These are phyloP conservation scores for Dinocampus coccinellae DNA, from an alignment of 2,888 invertebrate genomes.

Conservation along the genomic window DNA sequence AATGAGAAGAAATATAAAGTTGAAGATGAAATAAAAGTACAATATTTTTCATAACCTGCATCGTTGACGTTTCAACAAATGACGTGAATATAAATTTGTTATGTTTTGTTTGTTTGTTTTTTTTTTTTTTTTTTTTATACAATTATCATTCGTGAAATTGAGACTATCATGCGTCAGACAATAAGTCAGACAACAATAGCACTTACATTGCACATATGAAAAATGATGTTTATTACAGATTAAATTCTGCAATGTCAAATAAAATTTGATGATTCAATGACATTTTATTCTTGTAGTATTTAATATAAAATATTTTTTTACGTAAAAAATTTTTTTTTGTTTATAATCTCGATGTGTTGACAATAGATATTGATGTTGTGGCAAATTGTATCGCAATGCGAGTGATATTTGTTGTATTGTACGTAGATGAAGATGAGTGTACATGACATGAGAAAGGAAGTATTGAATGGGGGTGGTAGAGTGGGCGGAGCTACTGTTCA, in stretches of 20 bases:
- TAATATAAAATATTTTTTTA: no score
- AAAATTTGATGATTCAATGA: constrained; percentile 1
- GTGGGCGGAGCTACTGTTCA: not conserved
- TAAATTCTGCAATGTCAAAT: constrained; percentile 4
- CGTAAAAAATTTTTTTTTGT: not conserved
- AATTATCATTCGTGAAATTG: constrained; percentile 43
- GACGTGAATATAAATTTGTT: not conserved
- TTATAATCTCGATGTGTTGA: no score
- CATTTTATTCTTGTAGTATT: not conserved
- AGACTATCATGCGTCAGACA: not conserved
- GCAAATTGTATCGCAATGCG: not conserved
- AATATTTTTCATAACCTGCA: not conserved
- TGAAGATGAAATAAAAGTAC: no score
- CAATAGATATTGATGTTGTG: not conserved
- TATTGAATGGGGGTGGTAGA: not conserved
- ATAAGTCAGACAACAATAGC: constrained; percentile 2
- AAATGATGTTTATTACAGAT: constrained; percentile 1
- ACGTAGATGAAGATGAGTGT: not conserved
- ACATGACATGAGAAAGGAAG: not conserved
- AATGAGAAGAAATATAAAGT: no score
- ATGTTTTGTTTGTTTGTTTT: no score
- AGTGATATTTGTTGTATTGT: not conserved
- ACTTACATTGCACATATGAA: not conserved
- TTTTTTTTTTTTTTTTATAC: no score
- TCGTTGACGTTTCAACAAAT: not conserved